A percentile compares a stretch with the other conserved stretches of the same genome.
Evolutionary conservation across 92 coral and sea anemone genomes (phyloP).

Genomic region (Plumapathes pennacea): DNA sequence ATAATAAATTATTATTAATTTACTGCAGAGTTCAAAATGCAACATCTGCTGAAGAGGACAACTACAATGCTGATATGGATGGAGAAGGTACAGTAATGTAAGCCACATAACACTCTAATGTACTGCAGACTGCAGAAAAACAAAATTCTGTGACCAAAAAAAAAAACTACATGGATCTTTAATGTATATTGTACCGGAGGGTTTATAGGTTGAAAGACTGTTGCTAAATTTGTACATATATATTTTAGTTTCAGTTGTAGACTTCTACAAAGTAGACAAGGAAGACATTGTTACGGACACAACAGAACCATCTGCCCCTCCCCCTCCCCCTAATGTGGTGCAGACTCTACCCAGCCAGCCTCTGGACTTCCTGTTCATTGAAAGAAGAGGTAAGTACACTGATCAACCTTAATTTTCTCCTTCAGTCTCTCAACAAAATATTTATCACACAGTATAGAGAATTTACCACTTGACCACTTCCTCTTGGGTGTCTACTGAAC

Average conservation of each 20-base stretch:
- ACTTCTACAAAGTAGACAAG: slow-evolving; percentile 89
- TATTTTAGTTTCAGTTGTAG: slow-evolving; percentile 74
- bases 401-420: too few relatives aligned
- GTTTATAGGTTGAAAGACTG: too few relatives aligned
- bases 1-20: not conserved
- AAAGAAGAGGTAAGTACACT: slow-evolving; percentile 69
- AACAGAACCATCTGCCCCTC: slow-evolving; percentile 59
- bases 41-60: slow-evolving; percentile 99
- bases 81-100: slow-evolving; percentile 98
- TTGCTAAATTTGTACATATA: too few relatives aligned
- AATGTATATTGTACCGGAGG: too few relatives aligned
- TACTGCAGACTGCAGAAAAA: not conserved
- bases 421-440: too few relatives aligned
- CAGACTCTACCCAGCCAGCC: slow-evolving; percentile 95
- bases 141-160: too few relatives aligned
- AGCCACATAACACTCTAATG: not conserved
- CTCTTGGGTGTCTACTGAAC: too few relatives aligned
- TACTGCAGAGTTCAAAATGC: slow-evolving; percentile 62
- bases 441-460: too few relatives aligned
- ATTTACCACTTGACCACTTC: too few relatives aligned
- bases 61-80: slow-evolving; percentile 95
- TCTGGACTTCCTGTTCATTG: slow-evolving; percentile 81
- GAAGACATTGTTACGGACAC: slow-evolving; percentile 81
- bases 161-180: too few relatives aligned
- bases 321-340: slow-evolving; percentile 63